These are phyloP conservation scores for Xestia xanthographa DNA, from an alignment of 2,888 invertebrate genomes.

Conservation along the genomic window DNA sequence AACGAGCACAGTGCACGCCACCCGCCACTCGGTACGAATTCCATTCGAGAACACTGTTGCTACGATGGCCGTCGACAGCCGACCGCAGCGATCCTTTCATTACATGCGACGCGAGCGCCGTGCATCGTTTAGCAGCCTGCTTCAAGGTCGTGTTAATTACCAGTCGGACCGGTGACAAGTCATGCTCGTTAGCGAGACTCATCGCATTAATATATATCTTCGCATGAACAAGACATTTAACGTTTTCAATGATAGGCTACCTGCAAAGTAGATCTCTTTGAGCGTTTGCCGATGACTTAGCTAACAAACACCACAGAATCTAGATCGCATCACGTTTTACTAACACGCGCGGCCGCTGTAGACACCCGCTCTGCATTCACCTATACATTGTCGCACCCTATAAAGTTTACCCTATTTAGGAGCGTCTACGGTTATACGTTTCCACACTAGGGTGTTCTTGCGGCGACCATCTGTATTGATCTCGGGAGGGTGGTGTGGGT, in stretches of 20 bases:
- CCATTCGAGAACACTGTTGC: constrained; percentile 84
- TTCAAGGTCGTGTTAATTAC: constrained; percentile 87
- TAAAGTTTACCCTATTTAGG: constrained; percentile 71
- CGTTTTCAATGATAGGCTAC: constrained; percentile 47
- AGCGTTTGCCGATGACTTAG: constrained; percentile 37
- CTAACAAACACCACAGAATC: constrained; percentile 34
- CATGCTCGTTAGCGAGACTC: constrained; percentile 78
- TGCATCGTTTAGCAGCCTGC: constrained; percentile 76
- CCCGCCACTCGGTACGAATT: constrained; percentile 87
- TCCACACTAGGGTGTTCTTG: constrained; percentile 83
- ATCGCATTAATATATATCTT: constrained; percentile 66
- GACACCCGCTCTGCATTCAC: constrained; percentile 36
- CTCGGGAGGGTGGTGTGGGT: constrained; percentile 88
- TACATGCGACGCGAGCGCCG: constrained; percentile 74
- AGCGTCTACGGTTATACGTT: constrained; percentile 74
- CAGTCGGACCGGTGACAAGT: constrained; percentile 81
- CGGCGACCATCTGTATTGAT: constrained; percentile 89
- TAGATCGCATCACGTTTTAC: constrained; percentile 42
- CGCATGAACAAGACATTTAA: constrained; percentile 56
- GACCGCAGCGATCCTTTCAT: constrained; percentile 84
- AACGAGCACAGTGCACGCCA: constrained; percentile 88
- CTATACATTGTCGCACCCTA: constrained; percentile 66
- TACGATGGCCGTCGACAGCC: constrained; percentile 78
- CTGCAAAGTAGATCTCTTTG: constrained; percentile 29
- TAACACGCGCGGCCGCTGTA: constrained; percentile 33